Percentiles rank a stretch among this genome's conserved stretches.
Conservation (phyloP, 1,140 invertebrate genomes). For the Lepidotrigona ventralis region DNA sequence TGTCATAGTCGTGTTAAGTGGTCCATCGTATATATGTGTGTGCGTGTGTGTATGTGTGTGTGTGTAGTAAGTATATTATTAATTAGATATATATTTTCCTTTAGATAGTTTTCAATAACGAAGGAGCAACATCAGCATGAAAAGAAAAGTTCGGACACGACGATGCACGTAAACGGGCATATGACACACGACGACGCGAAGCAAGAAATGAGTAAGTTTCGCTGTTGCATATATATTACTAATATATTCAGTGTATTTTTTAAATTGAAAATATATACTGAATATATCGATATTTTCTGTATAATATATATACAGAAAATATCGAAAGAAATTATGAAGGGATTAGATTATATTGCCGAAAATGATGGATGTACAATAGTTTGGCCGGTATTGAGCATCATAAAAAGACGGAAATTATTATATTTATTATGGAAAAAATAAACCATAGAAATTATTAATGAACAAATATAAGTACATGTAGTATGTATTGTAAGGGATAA, state of each 20-base stretch:
- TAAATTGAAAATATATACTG: too few relatives aligned
- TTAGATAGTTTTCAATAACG: conserved; percentile 39
- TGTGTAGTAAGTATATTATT: neutral
- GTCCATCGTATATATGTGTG: neutral
- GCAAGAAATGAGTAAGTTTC: conserved; percentile 76
- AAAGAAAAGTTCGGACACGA: conserved; percentile 71
- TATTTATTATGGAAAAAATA: too few relatives aligned
- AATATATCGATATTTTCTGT: too few relatives aligned
- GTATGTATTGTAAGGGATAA: neutral
- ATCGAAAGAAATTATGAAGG: too few relatives aligned
- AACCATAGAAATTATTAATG: too few relatives aligned
- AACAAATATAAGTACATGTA: too few relatives aligned
- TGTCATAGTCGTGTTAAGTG: too few relatives aligned
- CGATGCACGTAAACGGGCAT: conserved; percentile 78
- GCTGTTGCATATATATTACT: neutral
- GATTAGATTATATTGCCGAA: too few relatives aligned
- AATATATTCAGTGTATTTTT: neutral
- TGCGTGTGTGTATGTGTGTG: neutral
- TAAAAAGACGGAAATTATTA: too few relatives aligned
- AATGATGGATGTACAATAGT: too few relatives aligned
- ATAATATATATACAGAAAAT: too few relatives aligned
- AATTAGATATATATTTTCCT: neutral
- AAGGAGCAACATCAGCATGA: conserved; percentile 65
- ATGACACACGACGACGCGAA: conserved; percentile 69
- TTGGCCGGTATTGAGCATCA: too few relatives aligned